Percentiles rank a stretch among this genome's conserved stretches.
phyloP scores from a whole-genome alignment of 2,113 vertebrate genomes.

The Chaenocephalus aceratus region DNA sequence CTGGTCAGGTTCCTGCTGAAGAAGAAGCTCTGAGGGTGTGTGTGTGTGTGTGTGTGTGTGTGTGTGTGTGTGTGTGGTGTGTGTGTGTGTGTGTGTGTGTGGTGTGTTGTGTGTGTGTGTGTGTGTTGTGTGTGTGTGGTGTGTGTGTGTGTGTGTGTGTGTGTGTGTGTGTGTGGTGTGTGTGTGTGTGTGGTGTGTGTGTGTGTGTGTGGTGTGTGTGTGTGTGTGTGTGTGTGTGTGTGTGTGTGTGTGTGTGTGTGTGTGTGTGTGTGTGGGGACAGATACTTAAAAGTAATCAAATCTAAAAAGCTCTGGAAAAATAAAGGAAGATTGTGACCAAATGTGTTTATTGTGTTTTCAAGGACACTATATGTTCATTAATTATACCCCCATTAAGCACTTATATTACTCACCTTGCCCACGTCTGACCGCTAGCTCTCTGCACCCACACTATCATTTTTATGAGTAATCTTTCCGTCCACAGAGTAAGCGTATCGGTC shows the following conservation, averaged over 20 bases:
- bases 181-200: constrained; percentile 71
- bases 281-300: too few relatives aligned
- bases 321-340: too few relatives aligned
- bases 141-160: background rate
- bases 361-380: too few relatives aligned
- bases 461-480: background rate
- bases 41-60: background rate
- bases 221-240: constrained; percentile 72
- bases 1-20: constrained; percentile 96
- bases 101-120: background rate
- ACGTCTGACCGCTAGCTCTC: too few relatives aligned
- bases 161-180: background rate
- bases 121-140: too few relatives aligned
- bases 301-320: too few relatives aligned
- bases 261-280: background rate
- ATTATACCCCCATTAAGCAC: too few relatives aligned
- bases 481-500: constrained; percentile 97
- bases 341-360: too few relatives aligned
- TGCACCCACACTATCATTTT: too few relatives aligned
- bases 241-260: background rate
- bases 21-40: constrained; percentile 91
- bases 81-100: background rate
- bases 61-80: background rate
- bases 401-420: too few relatives aligned
- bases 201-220: background rate